Conservation (phyloP, 2,797 vertebrate species). For the Argya squamiceps region DNA sequence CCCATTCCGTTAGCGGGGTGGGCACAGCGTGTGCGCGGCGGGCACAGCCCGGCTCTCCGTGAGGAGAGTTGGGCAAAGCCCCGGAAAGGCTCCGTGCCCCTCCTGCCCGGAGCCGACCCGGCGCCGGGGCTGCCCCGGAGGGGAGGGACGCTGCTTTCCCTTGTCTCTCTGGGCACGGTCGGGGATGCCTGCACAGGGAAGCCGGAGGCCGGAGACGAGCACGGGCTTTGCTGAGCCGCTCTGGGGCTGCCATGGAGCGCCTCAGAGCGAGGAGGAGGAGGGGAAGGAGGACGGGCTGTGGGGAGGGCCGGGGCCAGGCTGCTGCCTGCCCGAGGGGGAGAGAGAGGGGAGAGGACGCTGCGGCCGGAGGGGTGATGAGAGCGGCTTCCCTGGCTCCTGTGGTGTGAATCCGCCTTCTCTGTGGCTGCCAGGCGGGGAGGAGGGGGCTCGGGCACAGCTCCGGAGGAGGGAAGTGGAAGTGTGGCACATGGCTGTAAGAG, state of each 20-base stretch:
- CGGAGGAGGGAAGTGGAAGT: not conserved
- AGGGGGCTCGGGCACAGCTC: not conserved
- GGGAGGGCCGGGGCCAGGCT: not conserved
- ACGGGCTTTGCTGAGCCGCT: not conserved
- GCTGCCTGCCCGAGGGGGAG: not conserved
- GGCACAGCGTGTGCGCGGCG: not conserved
- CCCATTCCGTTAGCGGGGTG: not conserved
- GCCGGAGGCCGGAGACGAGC: not conserved
- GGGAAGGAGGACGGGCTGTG: not conserved
- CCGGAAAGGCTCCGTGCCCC: not conserved
- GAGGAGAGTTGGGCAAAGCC: not conserved
- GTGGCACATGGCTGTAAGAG: not conserved
- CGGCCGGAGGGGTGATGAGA: not conserved
- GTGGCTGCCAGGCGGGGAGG: not conserved
- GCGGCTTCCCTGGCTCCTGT: not conserved
- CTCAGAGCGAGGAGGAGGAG: not conserved
- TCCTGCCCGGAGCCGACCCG: accelerated
- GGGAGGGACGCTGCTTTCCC: not conserved
- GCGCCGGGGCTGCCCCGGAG: not conserved
- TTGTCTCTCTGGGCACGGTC: not conserved
- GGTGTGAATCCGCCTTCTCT: not conserved
- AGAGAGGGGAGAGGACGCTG: not conserved
- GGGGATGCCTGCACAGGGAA: not conserved
- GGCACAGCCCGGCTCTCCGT: accelerated
- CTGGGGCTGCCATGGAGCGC: not conserved